Conservation (phyloP, 2,888 invertebrate species). For the Branchipolynoe longqiensis region DNA sequence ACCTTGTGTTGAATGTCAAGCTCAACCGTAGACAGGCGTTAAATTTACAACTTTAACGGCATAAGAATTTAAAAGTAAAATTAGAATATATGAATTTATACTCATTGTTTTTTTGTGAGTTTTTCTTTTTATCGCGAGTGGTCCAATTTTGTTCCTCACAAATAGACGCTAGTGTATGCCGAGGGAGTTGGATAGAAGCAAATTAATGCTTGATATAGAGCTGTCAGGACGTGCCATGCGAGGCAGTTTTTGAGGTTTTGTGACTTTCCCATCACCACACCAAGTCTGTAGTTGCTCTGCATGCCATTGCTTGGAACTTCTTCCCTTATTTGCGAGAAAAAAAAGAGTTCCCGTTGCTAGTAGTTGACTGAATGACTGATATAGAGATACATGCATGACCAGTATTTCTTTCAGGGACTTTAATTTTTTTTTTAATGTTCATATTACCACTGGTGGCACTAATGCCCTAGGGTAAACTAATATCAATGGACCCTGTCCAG, state of each 20-base stretch:
- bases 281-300: slow-evolving; percentile 12
- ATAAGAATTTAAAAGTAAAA: no score
- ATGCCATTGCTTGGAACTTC: slow-evolving; percentile 16
- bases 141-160: background rate
- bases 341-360: slow-evolving; percentile 25
- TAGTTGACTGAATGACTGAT: slow-evolving; percentile 30
- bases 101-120: background rate
- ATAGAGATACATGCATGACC: slow-evolving; percentile 26
- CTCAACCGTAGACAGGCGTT: no score
- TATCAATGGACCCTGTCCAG: no score
- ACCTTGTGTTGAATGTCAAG: no score
- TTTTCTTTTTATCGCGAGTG: background rate
- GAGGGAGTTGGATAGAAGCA: no score
- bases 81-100: no score
- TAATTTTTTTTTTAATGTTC: no score
- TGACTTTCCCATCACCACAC: background rate
- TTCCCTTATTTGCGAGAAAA: slow-evolving; percentile 25
- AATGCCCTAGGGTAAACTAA: no score
- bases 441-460: no score
- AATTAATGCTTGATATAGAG: slow-evolving; percentile 47
- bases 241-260: slow-evolving; percentile 16
- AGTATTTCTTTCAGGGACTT: background rate
- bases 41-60: no score
- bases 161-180: no score
- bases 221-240: slow-evolving; percentile 41